Evolutionary conservation across 2,113 vertebrate species (phyloP).

Genomic region (Nymphicus hollandicus): DNA sequence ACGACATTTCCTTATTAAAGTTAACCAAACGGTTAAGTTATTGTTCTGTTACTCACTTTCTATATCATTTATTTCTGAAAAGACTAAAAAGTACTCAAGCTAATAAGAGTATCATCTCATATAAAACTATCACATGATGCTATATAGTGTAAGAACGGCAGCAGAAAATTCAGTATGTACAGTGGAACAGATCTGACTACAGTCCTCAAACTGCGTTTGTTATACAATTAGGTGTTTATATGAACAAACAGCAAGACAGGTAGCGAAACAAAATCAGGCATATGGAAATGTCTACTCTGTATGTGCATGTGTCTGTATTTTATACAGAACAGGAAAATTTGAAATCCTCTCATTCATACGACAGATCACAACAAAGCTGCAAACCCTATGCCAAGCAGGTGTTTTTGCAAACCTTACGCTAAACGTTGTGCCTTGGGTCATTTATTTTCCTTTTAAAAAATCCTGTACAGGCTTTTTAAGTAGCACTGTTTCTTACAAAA

Average conservation of each 20-base stretch:
- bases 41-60: neutral
- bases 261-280: neutral
- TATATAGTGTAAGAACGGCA: neutral
- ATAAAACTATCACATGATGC: neutral
- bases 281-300: neutral
- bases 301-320: neutral
- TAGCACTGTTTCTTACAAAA: neutral
- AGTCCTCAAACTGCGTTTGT: neutral
- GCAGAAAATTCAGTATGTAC: neutral
- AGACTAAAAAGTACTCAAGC: neutral
- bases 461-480: neutral
- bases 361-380: neutral
- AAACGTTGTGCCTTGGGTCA: neutral
- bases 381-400: neutral
- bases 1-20: neutral
- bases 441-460: neutral
- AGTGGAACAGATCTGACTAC: neutral
- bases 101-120: neutral
- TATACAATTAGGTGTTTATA: neutral
- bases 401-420: neutral
- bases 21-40: neutral
- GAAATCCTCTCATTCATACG: neutral
- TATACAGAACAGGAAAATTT: neutral
- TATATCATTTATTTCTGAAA: neutral
- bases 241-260: neutral